Percentiles rank a stretch among this genome's conserved stretches.
Evolutionary conservation across 1,140 invertebrate genomes (phyloP).

Genomic region (Stegodyphus dumicola): DNA sequence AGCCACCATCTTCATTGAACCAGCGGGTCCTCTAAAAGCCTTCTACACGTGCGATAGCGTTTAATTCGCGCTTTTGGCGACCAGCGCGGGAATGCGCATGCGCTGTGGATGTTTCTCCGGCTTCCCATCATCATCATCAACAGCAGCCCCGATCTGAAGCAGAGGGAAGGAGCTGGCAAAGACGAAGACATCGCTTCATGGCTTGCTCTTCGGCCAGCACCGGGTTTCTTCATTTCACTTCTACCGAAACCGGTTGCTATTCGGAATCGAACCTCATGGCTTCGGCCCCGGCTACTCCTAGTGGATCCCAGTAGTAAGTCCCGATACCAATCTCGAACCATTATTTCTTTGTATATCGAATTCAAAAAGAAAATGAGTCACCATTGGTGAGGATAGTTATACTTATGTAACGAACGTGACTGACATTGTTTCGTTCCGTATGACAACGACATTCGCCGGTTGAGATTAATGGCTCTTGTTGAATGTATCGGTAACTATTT

Average conservation of each 20-base stretch:
- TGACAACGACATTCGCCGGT: no score
- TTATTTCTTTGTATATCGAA: no score
- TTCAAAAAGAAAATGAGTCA: no score
- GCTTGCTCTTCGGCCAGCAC: slow-evolving; percentile 51
- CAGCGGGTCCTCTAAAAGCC: not conserved
- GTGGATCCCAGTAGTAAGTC: slow-evolving; percentile 43
- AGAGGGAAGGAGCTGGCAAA: not conserved
- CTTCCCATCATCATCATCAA: slow-evolving; percentile 34
- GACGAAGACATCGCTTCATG: slow-evolving; percentile 19
- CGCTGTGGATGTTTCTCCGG: slow-evolving; percentile 8
- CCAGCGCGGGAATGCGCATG: not conserved
- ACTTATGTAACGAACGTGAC: no score
- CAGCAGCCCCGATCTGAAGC: not conserved
- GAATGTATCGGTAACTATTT: no score
- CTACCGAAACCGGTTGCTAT: not conserved
- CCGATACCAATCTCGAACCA: no score
- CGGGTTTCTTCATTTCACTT: slow-evolving; percentile 37
- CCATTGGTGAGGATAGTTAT: no score
- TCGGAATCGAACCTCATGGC: slow-evolving; percentile 6
- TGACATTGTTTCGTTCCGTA: no score
- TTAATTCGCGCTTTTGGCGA: not conserved
- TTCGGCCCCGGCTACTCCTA: slow-evolving; percentile 42
- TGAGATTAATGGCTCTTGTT: no score
- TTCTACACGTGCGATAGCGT: not conserved
- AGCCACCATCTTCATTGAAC: no score